These are phyloP conservation scores for Lasioglossum villosulum DNA, from an alignment of 2,888 invertebrate genomes.

Conservation along the genomic window DNA sequence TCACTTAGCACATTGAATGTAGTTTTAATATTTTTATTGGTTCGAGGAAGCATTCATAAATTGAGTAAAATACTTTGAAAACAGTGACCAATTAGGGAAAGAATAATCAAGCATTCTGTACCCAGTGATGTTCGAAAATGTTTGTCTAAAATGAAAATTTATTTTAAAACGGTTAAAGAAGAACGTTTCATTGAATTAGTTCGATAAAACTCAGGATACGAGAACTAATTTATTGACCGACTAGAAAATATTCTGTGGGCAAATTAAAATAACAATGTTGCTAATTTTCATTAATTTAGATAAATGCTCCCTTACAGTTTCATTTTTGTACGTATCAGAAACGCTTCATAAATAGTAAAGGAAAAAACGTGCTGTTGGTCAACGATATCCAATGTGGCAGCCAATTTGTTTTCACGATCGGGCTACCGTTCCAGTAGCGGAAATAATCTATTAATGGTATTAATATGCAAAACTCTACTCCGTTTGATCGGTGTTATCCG, in stretches of 20 bases:
- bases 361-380: not conserved
- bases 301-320: not conserved
- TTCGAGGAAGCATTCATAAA: not conserved
- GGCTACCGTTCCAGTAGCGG: not conserved
- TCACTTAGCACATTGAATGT: not conserved
- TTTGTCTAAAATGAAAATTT: not conserved
- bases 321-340: not conserved
- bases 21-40: not conserved
- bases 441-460: constrained; percentile 14
- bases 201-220: not conserved
- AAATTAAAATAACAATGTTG: not conserved
- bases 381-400: not conserved
- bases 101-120: not conserved
- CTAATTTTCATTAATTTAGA: not conserved
- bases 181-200: not conserved
- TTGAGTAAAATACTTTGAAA: not conserved
- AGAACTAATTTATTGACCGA: not conserved
- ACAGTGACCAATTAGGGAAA: not conserved
- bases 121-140: too few species aligned
- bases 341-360: not conserved
- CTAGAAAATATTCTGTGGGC: not conserved
- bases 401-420: not conserved
- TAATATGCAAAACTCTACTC: constrained; percentile 13
- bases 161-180: not conserved
- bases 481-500: not conserved